phyloP scores from a whole-genome alignment of 1,140 invertebrate species.

The Choristoneura fumiferana region DNA sequence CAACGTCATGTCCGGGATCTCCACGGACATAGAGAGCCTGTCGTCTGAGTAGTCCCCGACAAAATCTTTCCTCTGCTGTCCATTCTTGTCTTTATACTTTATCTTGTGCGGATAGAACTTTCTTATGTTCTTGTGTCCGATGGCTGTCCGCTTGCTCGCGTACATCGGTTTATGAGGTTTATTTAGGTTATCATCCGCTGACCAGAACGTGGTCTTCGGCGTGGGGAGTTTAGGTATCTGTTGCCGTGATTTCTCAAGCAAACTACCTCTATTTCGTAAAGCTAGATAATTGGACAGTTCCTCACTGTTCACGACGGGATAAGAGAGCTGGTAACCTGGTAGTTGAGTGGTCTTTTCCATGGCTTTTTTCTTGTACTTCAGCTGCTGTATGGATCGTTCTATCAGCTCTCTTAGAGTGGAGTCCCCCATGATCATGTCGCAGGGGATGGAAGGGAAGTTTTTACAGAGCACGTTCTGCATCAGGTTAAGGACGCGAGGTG shows the following conservation, averaged over 20 bases:
- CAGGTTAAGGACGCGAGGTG: slow-evolving; percentile 32
- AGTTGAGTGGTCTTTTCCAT: slow-evolving; percentile 42
- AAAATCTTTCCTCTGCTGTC: slow-evolving; percentile 27
- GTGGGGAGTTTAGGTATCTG: no score
- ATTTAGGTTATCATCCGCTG: slow-evolving; percentile 34
- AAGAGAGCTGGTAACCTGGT: slow-evolving; percentile 34
- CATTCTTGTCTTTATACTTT: slow-evolving; percentile 54
- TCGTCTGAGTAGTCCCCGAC: slow-evolving; percentile 46
- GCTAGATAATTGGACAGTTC: slow-evolving; percentile 50
- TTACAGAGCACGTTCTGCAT: slow-evolving; percentile 66
- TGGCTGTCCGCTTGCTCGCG: slow-evolving; percentile 23
- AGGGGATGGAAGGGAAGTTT: slow-evolving; percentile 61
- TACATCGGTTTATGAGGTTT: slow-evolving; percentile 34
- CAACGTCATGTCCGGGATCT: slow-evolving; percentile 37
- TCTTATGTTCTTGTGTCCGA: slow-evolving; percentile 50
- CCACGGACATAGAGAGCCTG: slow-evolving; percentile 57
- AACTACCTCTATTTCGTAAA: slow-evolving; percentile 31
- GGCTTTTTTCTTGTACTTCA: slow-evolving; percentile 47
- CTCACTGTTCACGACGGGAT: slow-evolving; percentile 47
- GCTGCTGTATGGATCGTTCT: slow-evolving; percentile 56
- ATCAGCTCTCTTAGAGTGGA: slow-evolving; percentile 53
- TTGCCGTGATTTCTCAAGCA: slow-evolving; percentile 6
- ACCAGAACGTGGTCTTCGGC: neutral
- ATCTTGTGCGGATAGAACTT: slow-evolving; percentile 68
- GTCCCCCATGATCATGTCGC: slow-evolving; percentile 53